Conservation (phyloP, 2,797 vertebrate species). For the Rhincodon typus region DNA sequence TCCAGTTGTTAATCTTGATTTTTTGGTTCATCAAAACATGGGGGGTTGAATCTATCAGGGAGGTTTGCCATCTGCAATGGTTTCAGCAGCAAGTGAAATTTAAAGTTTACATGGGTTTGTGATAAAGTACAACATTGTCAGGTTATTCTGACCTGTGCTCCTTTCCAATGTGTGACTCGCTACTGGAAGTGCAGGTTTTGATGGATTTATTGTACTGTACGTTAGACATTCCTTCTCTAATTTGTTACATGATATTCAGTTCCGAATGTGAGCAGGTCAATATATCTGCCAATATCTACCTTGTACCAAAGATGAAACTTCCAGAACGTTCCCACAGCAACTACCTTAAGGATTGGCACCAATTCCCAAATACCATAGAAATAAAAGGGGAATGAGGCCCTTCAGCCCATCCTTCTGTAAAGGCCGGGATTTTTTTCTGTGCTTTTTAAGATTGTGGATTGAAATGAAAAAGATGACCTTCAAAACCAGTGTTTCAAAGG, state of each 20-base stretch:
- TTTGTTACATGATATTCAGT: background rate
- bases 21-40: background rate
- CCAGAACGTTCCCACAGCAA: background rate
- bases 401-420: background rate
- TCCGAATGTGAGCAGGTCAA: background rate
- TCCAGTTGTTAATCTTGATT: background rate
- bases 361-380: background rate
- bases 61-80: background rate
- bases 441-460: no score
- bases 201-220: background rate
- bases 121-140: background rate
- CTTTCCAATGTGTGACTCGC: background rate
- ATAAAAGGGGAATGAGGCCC: background rate
- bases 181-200: background rate
- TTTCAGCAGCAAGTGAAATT: background rate
- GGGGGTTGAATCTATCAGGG: background rate
- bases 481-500: no score
- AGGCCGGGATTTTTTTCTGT: no score
- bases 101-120: background rate
- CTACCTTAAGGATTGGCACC: background rate
- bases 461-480: no score
- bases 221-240: background rate
- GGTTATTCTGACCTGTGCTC: background rate
- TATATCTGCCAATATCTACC: background rate
- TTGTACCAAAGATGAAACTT: background rate